These are phyloP conservation scores for Popillia japonica DNA, from an alignment of 1,140 invertebrate genomes.

Conservation along the genomic window DNA sequence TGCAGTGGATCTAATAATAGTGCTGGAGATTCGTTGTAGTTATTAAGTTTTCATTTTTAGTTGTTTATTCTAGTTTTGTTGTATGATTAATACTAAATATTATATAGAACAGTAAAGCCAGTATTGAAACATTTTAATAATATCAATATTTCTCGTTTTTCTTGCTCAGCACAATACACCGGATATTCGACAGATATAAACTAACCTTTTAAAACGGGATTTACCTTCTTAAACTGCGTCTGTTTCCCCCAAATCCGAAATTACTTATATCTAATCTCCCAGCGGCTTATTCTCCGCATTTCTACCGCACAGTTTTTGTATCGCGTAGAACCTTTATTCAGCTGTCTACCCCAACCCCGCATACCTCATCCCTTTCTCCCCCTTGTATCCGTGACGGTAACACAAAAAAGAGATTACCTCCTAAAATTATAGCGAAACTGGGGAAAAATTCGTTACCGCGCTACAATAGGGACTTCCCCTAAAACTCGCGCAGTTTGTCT, in stretches of 20 bases:
- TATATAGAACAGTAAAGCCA: no score
- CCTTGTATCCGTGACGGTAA: not conserved
- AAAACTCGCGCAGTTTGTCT: not conserved
- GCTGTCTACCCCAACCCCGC: not conserved
- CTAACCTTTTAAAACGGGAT: not conserved
- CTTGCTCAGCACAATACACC: no score
- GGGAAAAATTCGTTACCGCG: not conserved
- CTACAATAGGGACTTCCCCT: not conserved
- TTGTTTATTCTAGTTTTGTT: no score
- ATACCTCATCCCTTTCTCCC: not conserved
- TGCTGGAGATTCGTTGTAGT: no score
- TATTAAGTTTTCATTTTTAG: no score
- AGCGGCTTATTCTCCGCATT: not conserved
- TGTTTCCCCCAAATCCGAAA: not conserved
- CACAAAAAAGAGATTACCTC: constrained; percentile 4
- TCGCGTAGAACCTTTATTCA: not conserved
- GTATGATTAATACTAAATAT: no score
- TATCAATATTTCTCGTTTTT: no score
- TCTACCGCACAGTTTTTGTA: not conserved
- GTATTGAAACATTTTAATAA: no score
- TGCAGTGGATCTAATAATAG: no score
- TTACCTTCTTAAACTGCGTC: not conserved
- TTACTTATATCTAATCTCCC: constrained; percentile 1
- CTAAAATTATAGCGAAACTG: not conserved
- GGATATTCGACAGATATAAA: not conserved